Evolutionary conservation across 2,888 invertebrate genomes (phyloP), one percentile per base, ranked within the genome.

Genomic region (Epistrophe eligans): DNA sequence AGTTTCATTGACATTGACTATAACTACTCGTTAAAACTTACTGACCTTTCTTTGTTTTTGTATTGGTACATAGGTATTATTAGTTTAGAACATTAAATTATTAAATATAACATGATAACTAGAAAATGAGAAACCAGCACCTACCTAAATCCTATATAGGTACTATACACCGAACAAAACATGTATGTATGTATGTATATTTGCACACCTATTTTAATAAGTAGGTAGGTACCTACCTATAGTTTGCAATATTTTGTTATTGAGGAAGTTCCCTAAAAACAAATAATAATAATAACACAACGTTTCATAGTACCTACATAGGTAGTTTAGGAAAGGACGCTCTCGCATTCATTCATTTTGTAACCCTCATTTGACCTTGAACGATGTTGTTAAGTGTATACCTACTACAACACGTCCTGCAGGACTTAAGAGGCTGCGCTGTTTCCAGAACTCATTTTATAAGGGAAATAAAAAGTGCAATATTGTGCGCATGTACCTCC

Each of bases 361-460:
- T n/a, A 45, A 45, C 45, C 45, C 48, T 17, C 48, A 48, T 48
- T 48, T 17, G 10, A 48, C 48, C 48, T 48, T 48, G 48, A 48
- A 48, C 8, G 17, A 17, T 48, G 3, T 48, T 48, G 4, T 48
- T 48, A 48, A 0, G 48, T 45, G 45, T 45, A n/a, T n/a, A n/a
- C n/a, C n/a, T n/a, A n/a, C n/a, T 45, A 7, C n/a, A 45, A 17
- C 17, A 4, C 9, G 17, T 48, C 17, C n/a, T 45, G n/a, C n/a
- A 45, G 7, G 45, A 45, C 0, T 48, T 2, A 10, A 17, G 48
- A 48, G 48, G 17, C 48, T 48, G 48, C 48, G 17, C 48, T n/a
- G 17, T 48, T n/a, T 48, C 17, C 9, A 48, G 45, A 45, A 45
- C 7, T 45, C 8, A 2, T n/a, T 1, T n/a, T n/a, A 13, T 45